A percentile compares a stretch with the other conserved stretches of the same genome.
Evolutionary conservation across 2,888 invertebrate species (phyloP).

Genomic region (Pseudococcus longispinus): DNA sequence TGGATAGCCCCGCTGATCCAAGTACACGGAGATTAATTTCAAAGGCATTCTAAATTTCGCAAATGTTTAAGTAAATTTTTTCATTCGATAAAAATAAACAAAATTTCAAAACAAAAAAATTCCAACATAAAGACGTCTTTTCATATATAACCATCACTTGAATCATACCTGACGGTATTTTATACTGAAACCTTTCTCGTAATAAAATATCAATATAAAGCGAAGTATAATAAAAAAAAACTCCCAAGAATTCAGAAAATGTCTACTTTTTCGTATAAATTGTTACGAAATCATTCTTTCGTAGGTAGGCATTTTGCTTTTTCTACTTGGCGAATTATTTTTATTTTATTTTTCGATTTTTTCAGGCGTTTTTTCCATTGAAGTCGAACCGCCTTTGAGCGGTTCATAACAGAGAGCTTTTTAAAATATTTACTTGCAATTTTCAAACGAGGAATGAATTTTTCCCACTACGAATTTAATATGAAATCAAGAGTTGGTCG

Average conservation of each 20-base stretch:
- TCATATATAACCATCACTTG: neutral
- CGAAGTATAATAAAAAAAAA: neutral
- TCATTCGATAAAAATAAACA: neutral
- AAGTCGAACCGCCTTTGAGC: neutral
- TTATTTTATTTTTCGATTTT: neutral
- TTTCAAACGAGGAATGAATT: neutral
- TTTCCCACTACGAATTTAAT: neutral
- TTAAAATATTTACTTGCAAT: neutral
- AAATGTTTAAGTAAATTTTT: neutral
- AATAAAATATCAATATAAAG: slow-evolving; percentile 1
- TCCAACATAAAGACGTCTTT: neutral
- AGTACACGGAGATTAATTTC: neutral
- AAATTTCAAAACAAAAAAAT: neutral
- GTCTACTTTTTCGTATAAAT: neutral
- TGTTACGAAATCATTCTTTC: neutral
- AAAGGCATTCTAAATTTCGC: neutral
- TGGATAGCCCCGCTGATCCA: neutral
- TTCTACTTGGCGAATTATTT: neutral
- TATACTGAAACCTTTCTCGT: neutral
- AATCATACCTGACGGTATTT: neutral
- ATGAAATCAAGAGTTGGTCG: neutral
- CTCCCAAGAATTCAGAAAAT: slow-evolving; percentile 5
- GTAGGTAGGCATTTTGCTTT: neutral
- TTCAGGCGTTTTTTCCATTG: neutral
- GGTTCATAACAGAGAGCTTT: neutral